Conservation (phyloP, 2,113 vertebrate genomes). For the Pachycephala philippinensis region DNA sequence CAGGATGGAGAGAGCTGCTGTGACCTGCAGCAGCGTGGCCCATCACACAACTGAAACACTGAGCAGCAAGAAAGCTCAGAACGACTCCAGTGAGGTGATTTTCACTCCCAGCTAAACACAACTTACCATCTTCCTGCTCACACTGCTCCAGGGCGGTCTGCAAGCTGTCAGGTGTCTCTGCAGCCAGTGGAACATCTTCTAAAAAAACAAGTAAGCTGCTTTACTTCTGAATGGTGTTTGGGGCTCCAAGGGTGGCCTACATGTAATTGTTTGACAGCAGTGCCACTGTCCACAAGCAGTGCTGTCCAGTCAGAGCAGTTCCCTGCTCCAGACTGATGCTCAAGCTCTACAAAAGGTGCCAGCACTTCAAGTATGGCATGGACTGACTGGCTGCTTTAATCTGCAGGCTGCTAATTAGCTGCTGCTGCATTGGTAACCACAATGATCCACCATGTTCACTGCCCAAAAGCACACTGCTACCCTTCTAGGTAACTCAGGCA, state of each 20-base stretch:
- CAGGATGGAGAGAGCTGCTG: neutral
- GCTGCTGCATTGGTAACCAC: neutral
- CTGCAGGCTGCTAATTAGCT: neutral
- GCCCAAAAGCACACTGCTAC: neutral
- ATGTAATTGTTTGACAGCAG: neutral
- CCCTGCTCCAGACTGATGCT: neutral
- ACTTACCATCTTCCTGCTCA: constrained; percentile 66
- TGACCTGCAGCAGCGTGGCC: neutral
- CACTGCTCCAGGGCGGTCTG: constrained; percentile 42
- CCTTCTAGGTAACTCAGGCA: neutral
- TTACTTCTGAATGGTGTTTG: neutral
- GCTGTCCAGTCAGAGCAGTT: neutral
- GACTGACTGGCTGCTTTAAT: neutral
- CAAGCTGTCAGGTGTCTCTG: constrained; percentile 62
- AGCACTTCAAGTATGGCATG: neutral
- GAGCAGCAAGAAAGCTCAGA: neutral
- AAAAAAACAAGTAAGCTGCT: neutral
- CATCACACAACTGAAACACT: neutral
- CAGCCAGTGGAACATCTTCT: neutral
- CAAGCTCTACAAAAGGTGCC: neutral
- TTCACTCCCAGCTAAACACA: neutral
- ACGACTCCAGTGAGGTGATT: neutral
- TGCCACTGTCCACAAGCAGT: neutral
- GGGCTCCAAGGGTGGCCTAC: no score
- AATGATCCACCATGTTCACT: neutral